Conservation (phyloP, 2,113 vertebrate genomes). For the Daubentonia madagascariensis region DNA sequence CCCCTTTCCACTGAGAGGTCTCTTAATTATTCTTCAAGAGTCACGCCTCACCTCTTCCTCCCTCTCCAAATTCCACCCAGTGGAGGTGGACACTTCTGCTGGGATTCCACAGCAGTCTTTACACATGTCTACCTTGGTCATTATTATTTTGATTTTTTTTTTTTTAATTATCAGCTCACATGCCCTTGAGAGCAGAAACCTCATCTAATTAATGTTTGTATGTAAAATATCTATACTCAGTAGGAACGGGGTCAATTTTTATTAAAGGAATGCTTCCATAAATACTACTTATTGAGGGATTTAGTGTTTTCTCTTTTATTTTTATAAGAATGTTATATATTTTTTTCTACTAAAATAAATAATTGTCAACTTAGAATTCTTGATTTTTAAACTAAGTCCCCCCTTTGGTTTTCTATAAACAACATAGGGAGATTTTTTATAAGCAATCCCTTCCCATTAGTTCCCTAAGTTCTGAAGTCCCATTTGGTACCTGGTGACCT, state of each 20-base stretch:
- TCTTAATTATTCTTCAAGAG: background rate
- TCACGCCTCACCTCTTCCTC: background rate
- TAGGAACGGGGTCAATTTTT: background rate
- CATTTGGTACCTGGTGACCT: background rate
- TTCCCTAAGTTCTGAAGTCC: background rate
- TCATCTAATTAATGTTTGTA: background rate
- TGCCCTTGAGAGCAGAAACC: background rate
- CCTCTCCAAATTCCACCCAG: background rate
- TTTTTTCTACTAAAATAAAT: background rate
- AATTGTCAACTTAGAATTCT: background rate
- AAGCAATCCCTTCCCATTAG: background rate
- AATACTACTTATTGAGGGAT: background rate
- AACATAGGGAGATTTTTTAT: background rate
- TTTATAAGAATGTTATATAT: background rate
- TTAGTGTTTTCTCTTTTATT: background rate
- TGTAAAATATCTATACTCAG: background rate
- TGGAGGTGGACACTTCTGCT: background rate
- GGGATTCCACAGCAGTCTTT: background rate
- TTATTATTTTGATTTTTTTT: background rate
- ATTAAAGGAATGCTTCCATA: background rate
- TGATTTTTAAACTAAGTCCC: background rate
- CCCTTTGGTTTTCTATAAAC: background rate
- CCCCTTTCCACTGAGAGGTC: background rate
- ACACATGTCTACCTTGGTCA: accelerated
- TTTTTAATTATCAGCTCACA: background rate